Evolutionary conservation across 2,888 invertebrate species (phyloP).

Genomic region (Ptilodon capucinus): DNA sequence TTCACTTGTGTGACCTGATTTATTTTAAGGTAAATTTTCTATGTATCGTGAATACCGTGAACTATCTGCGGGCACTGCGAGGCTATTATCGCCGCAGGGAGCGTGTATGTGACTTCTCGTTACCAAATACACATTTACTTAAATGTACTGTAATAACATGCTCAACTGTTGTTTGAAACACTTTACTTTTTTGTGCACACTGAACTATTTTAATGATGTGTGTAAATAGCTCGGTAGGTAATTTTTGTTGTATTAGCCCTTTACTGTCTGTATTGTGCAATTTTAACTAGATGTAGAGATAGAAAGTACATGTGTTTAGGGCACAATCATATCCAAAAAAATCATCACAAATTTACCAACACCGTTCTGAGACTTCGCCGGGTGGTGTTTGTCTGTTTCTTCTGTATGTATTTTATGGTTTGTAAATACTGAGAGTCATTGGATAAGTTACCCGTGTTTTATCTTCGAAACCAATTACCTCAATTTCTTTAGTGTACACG

Average conservation of each 20-base stretch:
- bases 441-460: conserved; percentile 78
- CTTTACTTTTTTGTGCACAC: conserved; percentile 29
- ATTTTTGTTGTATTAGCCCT: conserved; percentile 31
- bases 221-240: conserved; percentile 48
- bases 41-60: conserved; percentile 50
- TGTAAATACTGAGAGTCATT: conserved; percentile 78
- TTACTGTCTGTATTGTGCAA: conserved; percentile 58
- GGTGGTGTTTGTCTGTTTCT: conserved; percentile 35
- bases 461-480: conserved; percentile 81
- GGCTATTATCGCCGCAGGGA: conserved; percentile 7
- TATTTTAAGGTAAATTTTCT: conserved; percentile 76
- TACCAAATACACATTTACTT: conserved; percentile 65
- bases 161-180: conserved; percentile 42
- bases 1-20: conserved; percentile 82
- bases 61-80: conserved; percentile 44
- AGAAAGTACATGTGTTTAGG: conserved; percentile 53
- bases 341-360: conserved; percentile 47
- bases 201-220: conserved; percentile 33
- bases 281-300: conserved; percentile 54
- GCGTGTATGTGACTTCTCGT: conserved; percentile 53
- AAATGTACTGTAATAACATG: conserved; percentile 47
- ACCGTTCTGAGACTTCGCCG: conserved; percentile 20
- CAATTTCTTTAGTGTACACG: conserved; percentile 78
- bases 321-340: conserved; percentile 32
- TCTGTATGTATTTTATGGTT: conserved; percentile 45